Base-by-base conservation (phyloP, 2,113 vertebrate genomes). In the Pseudorasbora parva region DNA sequence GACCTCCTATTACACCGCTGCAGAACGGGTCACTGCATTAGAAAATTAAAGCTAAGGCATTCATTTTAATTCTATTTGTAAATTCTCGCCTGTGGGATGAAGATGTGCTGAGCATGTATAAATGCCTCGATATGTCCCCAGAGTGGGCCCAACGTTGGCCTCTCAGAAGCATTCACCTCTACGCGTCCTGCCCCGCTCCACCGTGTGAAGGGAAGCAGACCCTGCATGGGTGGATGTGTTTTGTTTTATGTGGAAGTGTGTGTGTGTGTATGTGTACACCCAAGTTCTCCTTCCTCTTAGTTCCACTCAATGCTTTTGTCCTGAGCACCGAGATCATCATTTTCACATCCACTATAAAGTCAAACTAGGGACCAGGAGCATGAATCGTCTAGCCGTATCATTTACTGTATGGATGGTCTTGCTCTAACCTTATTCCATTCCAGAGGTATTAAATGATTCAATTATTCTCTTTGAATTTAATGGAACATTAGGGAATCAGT, bases 41-140 rank as follows among this genome's bases (percentile, higher is more conserved):
- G 95, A 96, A 96, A 96, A 97, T 97, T 94, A 96, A 95, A 95
- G 92, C 93, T 93, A 92, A 93, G 90, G n/a, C 93, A 93, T 94
- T 94, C 84, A 88, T 94, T 96, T 95, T 91, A 93, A 94, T 93
- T 93, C 93, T 95, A 93, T 96, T 97, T 96, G 93, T 95, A 95
- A 94, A 94, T 95, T 94, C 92, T 91, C 81, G 90, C 92, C 92
- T 93, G 92, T 89, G 91, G 91, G 90, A 91, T 91, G 87, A 92
- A 93, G 93, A 93, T 91, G 92, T 90, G 91, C 91, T 92, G 89
- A 90, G 78, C 86, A 68, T 80, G 89, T 91, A 91, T 90, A 89
- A 89, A 90, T 88, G 75, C 79, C 82, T 60, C 86, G 64, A 33
- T 12, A 78, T 45, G 73, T 85, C 85, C 86, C 86, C 80, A 71